These are phyloP conservation scores for Pseudopipra pipra DNA, from an alignment of 2,113 vertebrate species.

Conservation along the genomic window DNA sequence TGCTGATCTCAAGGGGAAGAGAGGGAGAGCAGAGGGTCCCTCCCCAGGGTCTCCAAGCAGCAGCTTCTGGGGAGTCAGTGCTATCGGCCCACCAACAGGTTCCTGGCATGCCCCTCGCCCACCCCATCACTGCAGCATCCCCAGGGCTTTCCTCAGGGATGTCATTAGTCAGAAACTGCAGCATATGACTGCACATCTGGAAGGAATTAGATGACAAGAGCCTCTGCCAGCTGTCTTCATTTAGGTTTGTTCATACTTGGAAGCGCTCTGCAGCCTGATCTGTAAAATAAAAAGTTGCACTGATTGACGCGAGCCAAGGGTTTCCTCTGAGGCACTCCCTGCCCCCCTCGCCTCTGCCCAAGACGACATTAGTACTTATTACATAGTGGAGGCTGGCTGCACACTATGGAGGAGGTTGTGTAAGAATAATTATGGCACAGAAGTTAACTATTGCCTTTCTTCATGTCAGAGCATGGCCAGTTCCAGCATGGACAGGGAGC, in stretches of 20 bases:
- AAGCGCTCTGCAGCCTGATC: constrained; percentile 25
- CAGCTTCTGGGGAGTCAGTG: not conserved
- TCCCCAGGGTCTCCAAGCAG: not conserved
- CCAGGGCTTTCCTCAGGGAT: constrained; percentile 36
- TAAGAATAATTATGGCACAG: not conserved
- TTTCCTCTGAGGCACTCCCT: constrained; percentile 35
- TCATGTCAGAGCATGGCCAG: not conserved
- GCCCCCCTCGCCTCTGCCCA: not conserved
- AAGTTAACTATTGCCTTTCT: constrained; percentile 9
- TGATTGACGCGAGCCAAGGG: constrained; percentile 50
- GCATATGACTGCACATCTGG: constrained; percentile 62
- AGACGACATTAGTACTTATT: not conserved
- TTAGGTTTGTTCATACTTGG: constrained; percentile 66
- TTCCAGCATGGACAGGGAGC: not conserved
- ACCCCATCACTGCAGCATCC: not conserved
- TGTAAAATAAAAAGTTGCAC: constrained; percentile 55
- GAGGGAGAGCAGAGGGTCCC: not conserved
- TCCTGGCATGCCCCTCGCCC: not conserved
- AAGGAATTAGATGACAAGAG: constrained; percentile 59
- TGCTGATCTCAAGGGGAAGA: not conserved
- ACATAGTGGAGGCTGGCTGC: not conserved
- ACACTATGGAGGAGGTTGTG: not conserved
- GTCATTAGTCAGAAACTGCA: constrained; percentile 46
- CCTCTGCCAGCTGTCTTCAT: constrained; percentile 62
- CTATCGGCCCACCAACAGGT: constrained; percentile 3